A percentile compares a stretch with the other conserved stretches of the same genome.
Evolutionary conservation across 37 sponge, comb jelly and placozoan species (phyloP).

Genomic region (Halichondria panicea): DNA sequence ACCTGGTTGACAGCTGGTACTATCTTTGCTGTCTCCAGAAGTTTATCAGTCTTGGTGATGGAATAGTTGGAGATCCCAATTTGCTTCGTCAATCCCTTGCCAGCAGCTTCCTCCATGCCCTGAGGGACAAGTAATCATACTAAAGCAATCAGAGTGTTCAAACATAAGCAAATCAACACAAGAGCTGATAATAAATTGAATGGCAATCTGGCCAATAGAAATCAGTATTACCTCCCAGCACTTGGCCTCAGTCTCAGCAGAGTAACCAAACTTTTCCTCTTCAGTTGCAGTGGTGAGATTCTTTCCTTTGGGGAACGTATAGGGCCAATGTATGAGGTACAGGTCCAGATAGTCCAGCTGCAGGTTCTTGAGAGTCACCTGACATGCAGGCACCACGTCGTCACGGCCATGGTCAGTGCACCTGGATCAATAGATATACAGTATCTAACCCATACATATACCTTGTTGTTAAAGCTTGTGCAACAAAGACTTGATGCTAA

Average conservation of each 20-base stretch:
- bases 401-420: constrained; percentile 42
- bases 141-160: constrained; percentile 9
- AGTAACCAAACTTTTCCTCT: constrained; percentile 59
- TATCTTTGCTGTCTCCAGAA: constrained; percentile 79
- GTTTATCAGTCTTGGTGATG: constrained; percentile 72
- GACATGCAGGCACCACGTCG: constrained; percentile 63
- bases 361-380: constrained; percentile 76
- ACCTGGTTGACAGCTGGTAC: constrained; percentile 92
- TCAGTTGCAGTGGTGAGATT: constrained; percentile 4
- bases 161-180: neutral
- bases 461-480: too few species aligned
- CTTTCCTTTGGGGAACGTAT: constrained; percentile 19
- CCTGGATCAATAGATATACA: constrained; percentile 29
- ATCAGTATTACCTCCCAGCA: constrained; percentile 59
- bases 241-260: constrained; percentile 21
- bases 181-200: neutral
- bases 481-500: neutral
- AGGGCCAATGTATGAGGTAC: constrained; percentile 84
- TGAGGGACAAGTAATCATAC: neutral
- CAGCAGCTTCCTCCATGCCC: constrained; percentile 71
- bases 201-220: neutral
- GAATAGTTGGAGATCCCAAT: constrained; percentile 92
- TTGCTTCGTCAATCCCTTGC: constrained; percentile 60
- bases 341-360: constrained; percentile 91
- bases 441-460: too few species aligned